A percentile compares a stretch with the other conserved stretches of the same genome.
These are phyloP conservation scores for Cryptocephalus moraei DNA, from an alignment of 2,888 invertebrate species.

Conservation along the genomic window DNA sequence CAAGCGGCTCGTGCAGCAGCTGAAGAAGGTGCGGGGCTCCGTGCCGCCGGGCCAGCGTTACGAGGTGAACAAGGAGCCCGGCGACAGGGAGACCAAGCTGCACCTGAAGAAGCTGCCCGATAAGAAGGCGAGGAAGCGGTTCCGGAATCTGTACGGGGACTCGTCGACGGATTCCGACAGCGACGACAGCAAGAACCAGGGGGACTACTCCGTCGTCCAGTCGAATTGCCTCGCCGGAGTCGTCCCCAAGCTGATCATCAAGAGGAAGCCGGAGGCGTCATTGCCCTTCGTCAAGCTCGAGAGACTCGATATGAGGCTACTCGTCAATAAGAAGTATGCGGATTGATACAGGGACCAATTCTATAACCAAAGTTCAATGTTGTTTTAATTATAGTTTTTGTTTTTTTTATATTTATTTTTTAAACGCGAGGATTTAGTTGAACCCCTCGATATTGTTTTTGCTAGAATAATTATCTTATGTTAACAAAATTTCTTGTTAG, in stretches of 20 bases:
- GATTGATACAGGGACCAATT: conserved; percentile 23
- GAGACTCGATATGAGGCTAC: conserved; percentile 18
- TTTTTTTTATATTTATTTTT: not conserved
- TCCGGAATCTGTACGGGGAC: conserved; percentile 18
- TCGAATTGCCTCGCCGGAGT: conserved; percentile 21
- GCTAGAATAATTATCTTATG: too few species aligned
- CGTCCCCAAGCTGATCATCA: conserved; percentile 28
- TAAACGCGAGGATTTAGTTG: not conserved
- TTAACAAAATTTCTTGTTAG: not conserved
- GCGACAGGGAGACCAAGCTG: conserved; percentile 16
- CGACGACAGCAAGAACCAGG: conserved; percentile 11
- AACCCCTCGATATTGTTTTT: too few species aligned
- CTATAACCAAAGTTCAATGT: conserved; percentile 10
- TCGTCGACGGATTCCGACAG: conserved; percentile 16
- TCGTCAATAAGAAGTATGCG: conserved; percentile 11
- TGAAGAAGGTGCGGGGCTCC: conserved; percentile 5
- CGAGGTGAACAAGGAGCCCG: conserved; percentile 13
- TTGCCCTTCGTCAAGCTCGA: conserved; percentile 27
- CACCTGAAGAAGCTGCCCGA: conserved; percentile 19
- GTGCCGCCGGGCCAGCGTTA: conserved; percentile 9
- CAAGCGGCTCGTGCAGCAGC: conserved; percentile 21
- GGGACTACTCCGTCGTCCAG: conserved; percentile 25
- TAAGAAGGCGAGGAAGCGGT: conserved; percentile 19
- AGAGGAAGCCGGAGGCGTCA: conserved; percentile 24
- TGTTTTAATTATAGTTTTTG: not conserved